Base-by-base conservation (phyloP, 2,888 invertebrate genomes). In the Latrodectus hesperus region DNA sequence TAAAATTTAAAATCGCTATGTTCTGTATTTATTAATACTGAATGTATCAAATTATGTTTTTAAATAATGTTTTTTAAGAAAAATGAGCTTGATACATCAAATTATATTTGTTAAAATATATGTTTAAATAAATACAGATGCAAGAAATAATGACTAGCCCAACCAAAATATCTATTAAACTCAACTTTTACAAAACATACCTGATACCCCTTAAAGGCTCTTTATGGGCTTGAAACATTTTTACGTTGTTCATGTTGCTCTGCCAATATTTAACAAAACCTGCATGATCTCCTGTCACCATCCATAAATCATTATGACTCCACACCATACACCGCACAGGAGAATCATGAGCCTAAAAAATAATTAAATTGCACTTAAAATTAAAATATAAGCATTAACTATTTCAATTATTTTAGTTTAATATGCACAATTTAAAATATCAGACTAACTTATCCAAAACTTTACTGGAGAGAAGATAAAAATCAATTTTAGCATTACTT, bases 211-310 rank as follows among this genome's bases (percentile, higher is more conserved):
- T 95, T 91, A 99, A 96, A 90, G 99, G 97, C 94, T 99, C 99
- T 95, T 99, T 99, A 93, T 99, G 99, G 84, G 99, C 99, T 94
- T 99, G 99, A 94, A 98, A 99, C 98, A 99, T 99, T 95, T 99
- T 99, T 86, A 99, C 99, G 94, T 99, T 99, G 94, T 99, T 99
- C 99, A 99, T 99, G 93, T 99, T 99, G 91, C 98, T 98, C 94
- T 99, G 99, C 99, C 99, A 99, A 94, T 99, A 99, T 92, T 99
- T 99, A 90, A 99, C 98, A 93, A 97, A 99, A 88, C 99, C 99
- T 78, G 96, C 96, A 92, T 99, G 99, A 93, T 99, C 99, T 38
- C 98, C 99, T 0, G 99, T 99, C 89, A 99, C 97, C 98, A 99
- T 98, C 99, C 99, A 99, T 91, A 96, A 96, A 93, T 99, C 99